These are phyloP conservation scores for Danaus melanippus DNA, from an alignment of 1,140 invertebrate genomes.

Conservation along the genomic window DNA sequence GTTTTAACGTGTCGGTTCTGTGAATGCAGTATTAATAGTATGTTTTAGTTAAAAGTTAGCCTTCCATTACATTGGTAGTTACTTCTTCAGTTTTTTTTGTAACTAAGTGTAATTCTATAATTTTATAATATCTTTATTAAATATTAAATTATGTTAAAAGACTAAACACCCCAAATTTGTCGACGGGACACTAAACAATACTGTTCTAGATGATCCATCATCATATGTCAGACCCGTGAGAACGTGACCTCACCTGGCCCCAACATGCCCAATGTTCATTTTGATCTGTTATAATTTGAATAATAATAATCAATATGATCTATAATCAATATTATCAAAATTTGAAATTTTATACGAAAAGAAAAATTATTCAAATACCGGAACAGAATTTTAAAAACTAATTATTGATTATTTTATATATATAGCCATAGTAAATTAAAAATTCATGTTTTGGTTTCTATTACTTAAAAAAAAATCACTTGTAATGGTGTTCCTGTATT, in stretches of 20 bases:
- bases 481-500: slow-evolving; percentile 35
- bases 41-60: neutral
- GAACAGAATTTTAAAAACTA: too few species aligned
- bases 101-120: too few species aligned
- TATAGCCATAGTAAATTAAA: too few species aligned
- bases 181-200: slow-evolving; percentile 49
- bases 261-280: slow-evolving; percentile 36
- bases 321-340: too few species aligned
- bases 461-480: slow-evolving; percentile 4
- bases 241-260: slow-evolving; percentile 59
- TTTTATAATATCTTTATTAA: too few species aligned
- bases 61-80: too few species aligned
- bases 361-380: too few species aligned
- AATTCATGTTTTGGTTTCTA: too few species aligned
- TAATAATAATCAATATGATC: too few species aligned
- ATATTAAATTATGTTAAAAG: slow-evolving; percentile 1
- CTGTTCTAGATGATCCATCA: slow-evolving; percentile 55
- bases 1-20: slow-evolving; percentile 43
- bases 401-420: too few species aligned
- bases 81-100: too few species aligned
- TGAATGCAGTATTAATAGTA: slow-evolving; percentile 12
- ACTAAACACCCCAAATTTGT: slow-evolving; percentile 59
- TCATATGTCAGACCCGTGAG: slow-evolving; percentile 53
- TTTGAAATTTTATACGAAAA: too few species aligned
- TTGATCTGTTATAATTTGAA: slow-evolving; percentile 4